Evolutionary conservation across 2,797 vertebrate genomes (phyloP).

Genomic region (Tachyglossus aculeatus): DNA sequence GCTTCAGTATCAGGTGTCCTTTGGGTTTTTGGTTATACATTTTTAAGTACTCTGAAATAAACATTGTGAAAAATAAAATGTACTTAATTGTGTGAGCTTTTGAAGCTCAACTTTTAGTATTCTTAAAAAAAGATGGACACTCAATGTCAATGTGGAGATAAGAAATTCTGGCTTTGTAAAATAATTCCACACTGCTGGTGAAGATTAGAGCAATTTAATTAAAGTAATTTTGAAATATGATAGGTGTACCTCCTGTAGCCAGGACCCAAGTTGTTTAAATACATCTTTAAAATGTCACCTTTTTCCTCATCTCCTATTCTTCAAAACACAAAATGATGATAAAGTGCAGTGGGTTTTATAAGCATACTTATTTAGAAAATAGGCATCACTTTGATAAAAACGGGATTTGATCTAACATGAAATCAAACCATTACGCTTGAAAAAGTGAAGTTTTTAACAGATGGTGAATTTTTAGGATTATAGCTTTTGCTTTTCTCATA

Average conservation of each 20-base stretch:
- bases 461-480: background rate
- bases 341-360: background rate
- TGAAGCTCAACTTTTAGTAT: background rate
- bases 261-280: background rate
- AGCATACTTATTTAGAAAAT: background rate
- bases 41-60: background rate
- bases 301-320: background rate
- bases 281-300: background rate
- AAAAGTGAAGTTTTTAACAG: background rate
- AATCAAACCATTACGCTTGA: background rate
- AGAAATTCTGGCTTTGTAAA: conserved; percentile 49
- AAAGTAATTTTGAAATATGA: conserved; percentile 49
- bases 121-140: background rate
- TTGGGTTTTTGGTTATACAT: background rate
- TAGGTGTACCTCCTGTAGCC: conserved; percentile 29
- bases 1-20: background rate
- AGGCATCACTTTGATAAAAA: background rate
- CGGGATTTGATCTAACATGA: background rate
- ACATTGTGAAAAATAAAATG: background rate
- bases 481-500: background rate
- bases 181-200: conserved; percentile 54
- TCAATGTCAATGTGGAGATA: background rate
- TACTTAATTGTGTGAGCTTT: background rate
- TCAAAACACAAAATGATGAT: background rate
- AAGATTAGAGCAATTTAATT: conserved; percentile 52